Evolutionary conservation across 2,113 vertebrate genomes (phyloP).

Genomic region (Pelecanoides urinatrix): DNA sequence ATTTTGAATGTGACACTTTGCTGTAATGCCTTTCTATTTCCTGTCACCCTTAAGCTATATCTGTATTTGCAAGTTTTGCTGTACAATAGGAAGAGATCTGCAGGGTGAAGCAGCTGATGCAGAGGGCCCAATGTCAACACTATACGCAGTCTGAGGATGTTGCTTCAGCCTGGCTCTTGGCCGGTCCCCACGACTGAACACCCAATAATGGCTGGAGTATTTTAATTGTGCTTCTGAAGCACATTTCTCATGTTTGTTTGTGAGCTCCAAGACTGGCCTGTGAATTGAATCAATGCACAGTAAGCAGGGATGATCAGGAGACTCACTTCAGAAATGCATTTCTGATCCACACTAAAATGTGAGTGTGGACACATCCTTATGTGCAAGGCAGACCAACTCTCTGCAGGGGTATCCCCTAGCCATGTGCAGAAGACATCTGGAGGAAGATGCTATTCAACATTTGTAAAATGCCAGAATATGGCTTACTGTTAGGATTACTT

Average conservation of each 20-base stretch:
- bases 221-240: background rate
- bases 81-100: background rate
- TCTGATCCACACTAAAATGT: background rate
- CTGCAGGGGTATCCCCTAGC: background rate
- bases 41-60: background rate
- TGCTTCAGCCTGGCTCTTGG: background rate
- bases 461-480: background rate
- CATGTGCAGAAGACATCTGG: background rate
- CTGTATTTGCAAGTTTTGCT: background rate
- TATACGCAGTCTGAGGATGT: background rate
- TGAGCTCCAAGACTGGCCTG: background rate
- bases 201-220: background rate
- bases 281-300: background rate
- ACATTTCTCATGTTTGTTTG: background rate
- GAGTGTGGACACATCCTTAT: background rate
- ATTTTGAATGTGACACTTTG: background rate
- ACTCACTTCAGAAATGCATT: background rate
- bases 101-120: background rate
- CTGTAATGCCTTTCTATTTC: background rate
- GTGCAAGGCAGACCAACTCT: background rate
- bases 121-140: background rate
- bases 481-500: background rate
- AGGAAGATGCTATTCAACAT: background rate
- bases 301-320: background rate
- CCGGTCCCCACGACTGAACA: background rate